Conservation (phyloP, 1,140 invertebrate species). For the Drosophila ironensis region DNA sequence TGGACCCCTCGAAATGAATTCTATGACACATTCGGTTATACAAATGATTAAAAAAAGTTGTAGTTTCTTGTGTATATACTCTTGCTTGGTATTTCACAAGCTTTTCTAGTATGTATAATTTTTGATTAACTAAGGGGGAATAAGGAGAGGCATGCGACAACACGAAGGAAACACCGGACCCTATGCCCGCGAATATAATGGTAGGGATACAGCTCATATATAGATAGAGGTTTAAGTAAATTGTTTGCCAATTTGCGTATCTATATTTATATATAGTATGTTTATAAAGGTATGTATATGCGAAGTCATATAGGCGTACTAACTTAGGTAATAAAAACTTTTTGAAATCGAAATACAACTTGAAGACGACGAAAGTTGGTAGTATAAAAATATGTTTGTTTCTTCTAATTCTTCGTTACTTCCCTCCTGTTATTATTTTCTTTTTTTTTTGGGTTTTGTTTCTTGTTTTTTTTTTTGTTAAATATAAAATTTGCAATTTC, state of each 20-base stretch:
- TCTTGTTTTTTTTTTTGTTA: background rate
- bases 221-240: conserved; percentile 41
- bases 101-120: conserved; percentile 19
- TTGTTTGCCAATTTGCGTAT: conserved; percentile 37
- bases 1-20: conserved; percentile 29
- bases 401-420: background rate
- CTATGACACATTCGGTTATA: conserved; percentile 43
- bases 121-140: conserved; percentile 31
- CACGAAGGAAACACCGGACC: conserved; percentile 15
- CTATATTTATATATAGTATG: conserved; percentile 7
- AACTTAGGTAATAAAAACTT: background rate
- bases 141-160: conserved; percentile 32
- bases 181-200: conserved; percentile 2
- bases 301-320: conserved; percentile 19
- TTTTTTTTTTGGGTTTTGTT: background rate
- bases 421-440: background rate
- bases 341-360: conserved; percentile 18
- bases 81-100: background rate
- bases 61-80: conserved; percentile 1
- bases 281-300: background rate
- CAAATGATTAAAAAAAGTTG: conserved; percentile 27
- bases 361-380: conserved; percentile 26
- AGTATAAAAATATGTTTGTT: conserved; percentile 36
- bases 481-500: conserved; percentile 24
- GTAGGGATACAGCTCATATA: conserved; percentile 8